Base-by-base conservation (phyloP, 1,140 invertebrate species). In the Agrilus planipennis region DNA sequence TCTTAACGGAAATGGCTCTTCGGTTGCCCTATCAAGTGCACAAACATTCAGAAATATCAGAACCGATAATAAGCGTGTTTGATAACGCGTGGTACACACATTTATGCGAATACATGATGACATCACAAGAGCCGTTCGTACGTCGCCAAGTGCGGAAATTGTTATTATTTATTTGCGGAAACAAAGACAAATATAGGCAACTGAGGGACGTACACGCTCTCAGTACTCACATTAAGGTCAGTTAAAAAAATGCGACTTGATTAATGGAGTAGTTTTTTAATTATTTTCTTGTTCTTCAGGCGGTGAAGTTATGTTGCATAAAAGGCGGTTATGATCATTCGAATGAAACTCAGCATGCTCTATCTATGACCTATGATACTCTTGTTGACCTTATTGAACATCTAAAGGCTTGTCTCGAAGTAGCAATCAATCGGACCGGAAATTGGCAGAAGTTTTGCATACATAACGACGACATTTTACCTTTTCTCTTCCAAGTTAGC, bases 21-120 rank as follows among this genome's bases (percentile, higher is more conserved):
- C 73, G 92, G 32, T 63, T 98, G 17, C 91, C 93, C 0, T 96
- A 95, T 62, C 92, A 97, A 72, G 84, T 96, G 16, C 74, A 86
- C 50, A 83, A 84, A 50, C 75, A 76, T 54, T 78, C 69, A 4
- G 77, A 80, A 50, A 74, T 67, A 35, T 63, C 61, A 50, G 60
- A 50, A 54, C 67, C 54, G 40, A 70, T 63, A 60, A 71, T 29
- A 58, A 64, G 39, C 49, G 69, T 60, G 22, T 79, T 71, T 43
- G 72, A 75, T 39, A 52, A 62, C 69, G 67, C 68, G 0, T 91
- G 87, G 87, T 79, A 79, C 45, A 75, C 77, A 34, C 75, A 78
- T 48, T 71, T 98, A 1, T 95, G 92, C 61, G 92, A 98, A 59
- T 97, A 95, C 56, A 92, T 96, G 86, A 92, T 96, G 84, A 84